Conservation (phyloP, 2,797 vertebrate genomes). For the Pachyuromys duprasi region DNA sequence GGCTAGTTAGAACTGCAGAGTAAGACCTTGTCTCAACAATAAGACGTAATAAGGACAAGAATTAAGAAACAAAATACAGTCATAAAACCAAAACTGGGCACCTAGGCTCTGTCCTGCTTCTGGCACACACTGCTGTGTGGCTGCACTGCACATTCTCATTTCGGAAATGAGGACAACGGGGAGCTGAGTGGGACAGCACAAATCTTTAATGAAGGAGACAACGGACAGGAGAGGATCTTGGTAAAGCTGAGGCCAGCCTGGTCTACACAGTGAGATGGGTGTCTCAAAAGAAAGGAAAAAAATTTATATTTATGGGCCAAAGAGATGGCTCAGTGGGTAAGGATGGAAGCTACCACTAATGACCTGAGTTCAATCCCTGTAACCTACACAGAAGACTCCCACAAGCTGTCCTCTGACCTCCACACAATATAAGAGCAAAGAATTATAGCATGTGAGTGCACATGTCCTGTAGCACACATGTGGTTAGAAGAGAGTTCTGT, state of each 20-base stretch:
- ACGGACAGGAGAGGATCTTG: background rate
- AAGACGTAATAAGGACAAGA: background rate
- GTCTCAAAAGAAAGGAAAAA: background rate
- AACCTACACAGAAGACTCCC: background rate
- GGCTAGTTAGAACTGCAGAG: background rate
- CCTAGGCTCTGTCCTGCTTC: constrained; percentile 19
- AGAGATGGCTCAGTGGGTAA: background rate
- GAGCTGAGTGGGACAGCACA: background rate
- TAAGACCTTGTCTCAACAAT: background rate
- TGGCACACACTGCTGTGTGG: background rate
- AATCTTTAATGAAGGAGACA: background rate
- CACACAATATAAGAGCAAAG: background rate
- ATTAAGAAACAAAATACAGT: background rate
- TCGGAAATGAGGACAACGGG: constrained; percentile 35
- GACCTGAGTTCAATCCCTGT: background rate
- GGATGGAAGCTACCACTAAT: background rate
- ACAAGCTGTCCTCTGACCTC: background rate
- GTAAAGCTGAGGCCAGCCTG: background rate
- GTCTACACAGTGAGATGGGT: background rate
- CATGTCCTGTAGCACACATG: background rate
- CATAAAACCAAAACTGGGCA: constrained; percentile 1
- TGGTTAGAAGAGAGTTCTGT: background rate
- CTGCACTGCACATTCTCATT: background rate
- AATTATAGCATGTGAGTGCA: background rate
- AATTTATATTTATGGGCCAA: background rate